Percentiles rank a stretch among this genome's conserved stretches.
Evolutionary conservation across 2,888 invertebrate genomes (phyloP).

Genomic region (Nesidiocoris tenuis): DNA sequence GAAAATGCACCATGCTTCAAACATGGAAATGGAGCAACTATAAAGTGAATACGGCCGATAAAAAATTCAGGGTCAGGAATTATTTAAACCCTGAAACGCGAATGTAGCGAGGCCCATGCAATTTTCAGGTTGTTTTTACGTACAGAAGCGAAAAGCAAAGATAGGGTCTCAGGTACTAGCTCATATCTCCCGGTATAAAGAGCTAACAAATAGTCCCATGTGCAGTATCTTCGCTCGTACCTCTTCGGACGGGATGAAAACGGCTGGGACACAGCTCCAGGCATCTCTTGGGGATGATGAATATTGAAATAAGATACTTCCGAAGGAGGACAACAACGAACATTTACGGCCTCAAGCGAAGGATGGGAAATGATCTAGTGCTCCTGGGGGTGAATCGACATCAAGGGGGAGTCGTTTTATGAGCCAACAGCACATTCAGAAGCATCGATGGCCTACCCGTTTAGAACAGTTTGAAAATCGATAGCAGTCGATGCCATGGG

Average conservation of each 20-base stretch:
- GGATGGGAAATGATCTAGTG: not conserved
- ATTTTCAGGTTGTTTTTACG: constrained; percentile 32
- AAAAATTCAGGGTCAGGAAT: constrained; percentile 21
- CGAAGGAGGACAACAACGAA: constrained; percentile 35
- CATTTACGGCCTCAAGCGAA: constrained; percentile 29
- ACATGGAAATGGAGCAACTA: constrained; percentile 1
- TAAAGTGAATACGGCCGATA: constrained; percentile 33
- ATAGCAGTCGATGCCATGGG: too few species aligned
- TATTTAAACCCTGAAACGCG: constrained; percentile 6
- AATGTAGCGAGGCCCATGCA: not conserved
- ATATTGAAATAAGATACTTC: constrained; percentile 42
- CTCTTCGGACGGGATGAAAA: not conserved
- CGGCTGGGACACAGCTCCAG: not conserved
- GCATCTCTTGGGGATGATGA: constrained; percentile 37
- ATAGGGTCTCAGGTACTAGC: constrained; percentile 19
- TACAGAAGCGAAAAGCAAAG: constrained; percentile 7
- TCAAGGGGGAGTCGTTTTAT: constrained; percentile 30
- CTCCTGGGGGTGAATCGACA: constrained; percentile 31
- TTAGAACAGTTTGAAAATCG: not conserved
- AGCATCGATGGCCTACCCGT: not conserved
- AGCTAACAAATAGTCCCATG: constrained; percentile 42
- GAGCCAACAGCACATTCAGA: not conserved
- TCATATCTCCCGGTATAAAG: constrained; percentile 39
- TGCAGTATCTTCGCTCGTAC: constrained; percentile 31
- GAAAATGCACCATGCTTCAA: constrained; percentile 11